Evolutionary conservation across 2,797 vertebrate species (phyloP), one percentile per base, ranked within the genome.

Genomic region (Vespertilio murinus): DNA sequence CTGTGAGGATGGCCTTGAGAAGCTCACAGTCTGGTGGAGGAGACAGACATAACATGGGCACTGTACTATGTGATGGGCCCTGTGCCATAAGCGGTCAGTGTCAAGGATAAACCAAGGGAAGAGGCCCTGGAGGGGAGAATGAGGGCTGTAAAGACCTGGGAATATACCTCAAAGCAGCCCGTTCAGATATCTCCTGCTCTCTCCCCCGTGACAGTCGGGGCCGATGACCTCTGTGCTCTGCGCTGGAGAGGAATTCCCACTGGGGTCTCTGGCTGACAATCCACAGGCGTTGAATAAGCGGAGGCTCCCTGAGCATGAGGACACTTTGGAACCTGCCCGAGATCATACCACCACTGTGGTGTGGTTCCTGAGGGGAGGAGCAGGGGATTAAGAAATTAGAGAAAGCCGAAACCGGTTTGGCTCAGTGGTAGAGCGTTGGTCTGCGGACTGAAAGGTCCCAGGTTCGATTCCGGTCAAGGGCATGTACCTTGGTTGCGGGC

Each of bases 121-220:
- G 30, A 82, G 16, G 5, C 16, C 9, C 22, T 35, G 59, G 28
- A 47, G 61, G 54, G 30, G 6, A n/a, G 56, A 38, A 14, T 40
- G 28, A 38, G 16, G 30, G 6, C 22, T 42, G 4, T n/a, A 28
- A 69, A 77, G 71, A 73, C 45, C 45, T 25, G 49, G 30, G 69
- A 73, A 30, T 8, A 23, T n/a, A 22, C 16, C 42, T 33, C 3
- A 8, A 20, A 45, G 20, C 28, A 80, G n/a, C 9, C 33, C 88
- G 17, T 4, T 3, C 30, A 49, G 74, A n/a, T n/a, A 35, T 54
- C 56, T 70, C 45, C n/a, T 28, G 10, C 23, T 67, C 23, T 52
- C 35, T 75, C 14, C n/a, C 8, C 7, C 0, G 1, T 0, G 2
- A 40, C 13, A 6, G 22, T 5, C 6, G 18, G n/a, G 47, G 13